Evolutionary conservation across 2,797 vertebrate genomes (phyloP).

Genomic region (Acomys russatus): DNA sequence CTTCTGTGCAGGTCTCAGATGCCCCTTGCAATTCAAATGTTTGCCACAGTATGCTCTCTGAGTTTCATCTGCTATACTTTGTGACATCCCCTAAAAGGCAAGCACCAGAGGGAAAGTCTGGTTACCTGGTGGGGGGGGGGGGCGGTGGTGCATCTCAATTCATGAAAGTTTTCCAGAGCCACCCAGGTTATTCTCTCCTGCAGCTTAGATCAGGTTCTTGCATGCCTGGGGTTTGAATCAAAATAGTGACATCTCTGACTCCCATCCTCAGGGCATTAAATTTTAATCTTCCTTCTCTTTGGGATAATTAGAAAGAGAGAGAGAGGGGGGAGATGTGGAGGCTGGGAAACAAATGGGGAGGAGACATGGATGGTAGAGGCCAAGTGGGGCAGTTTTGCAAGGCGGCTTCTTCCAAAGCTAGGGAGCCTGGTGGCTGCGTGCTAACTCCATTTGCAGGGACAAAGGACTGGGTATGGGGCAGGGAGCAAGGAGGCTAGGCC

Average conservation of each 20-base stretch:
- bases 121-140: conserved; percentile 1
- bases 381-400: not conserved
- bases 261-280: conserved; percentile 78
- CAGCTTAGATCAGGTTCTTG: conserved; percentile 71
- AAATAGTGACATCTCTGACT: conserved; percentile 79
- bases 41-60: conserved; percentile 34
- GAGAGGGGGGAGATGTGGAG: conserved; percentile 48
- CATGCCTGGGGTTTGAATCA: conserved; percentile 72
- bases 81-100: not conserved
- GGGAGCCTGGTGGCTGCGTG: not conserved
- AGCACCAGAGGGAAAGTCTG: not conserved
- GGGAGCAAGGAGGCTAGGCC: not conserved
- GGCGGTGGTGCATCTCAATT: conserved; percentile 65
- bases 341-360: conserved; percentile 61
- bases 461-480: not conserved
- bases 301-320: conserved; percentile 80
- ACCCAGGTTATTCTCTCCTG: not conserved
- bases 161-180: conserved; percentile 62
- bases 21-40: not conserved
- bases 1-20: not conserved
- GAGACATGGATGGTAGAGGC: conserved; percentile 25
- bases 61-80: conserved; percentile 22
- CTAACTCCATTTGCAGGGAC: not conserved
- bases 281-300: conserved; percentile 82
- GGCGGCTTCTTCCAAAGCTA: not conserved